A percentile compares a stretch with the other conserved stretches of the same genome.
Conservation (phyloP, 2,113 vertebrate genomes). For the Oncorhynchus mykiss region DNA sequence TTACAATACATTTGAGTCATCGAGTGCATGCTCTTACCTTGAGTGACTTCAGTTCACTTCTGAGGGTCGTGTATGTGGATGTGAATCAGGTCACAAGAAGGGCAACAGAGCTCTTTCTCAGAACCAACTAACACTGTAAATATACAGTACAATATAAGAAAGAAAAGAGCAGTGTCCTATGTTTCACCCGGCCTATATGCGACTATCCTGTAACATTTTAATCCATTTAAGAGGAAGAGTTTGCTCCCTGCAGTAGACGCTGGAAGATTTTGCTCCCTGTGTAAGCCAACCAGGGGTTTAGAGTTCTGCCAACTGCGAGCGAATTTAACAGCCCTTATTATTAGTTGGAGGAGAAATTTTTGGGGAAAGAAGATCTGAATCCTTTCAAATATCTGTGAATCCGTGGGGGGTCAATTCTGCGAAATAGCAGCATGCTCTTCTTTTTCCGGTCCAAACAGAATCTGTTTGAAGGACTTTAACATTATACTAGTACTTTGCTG, state of each 20-base stretch:
- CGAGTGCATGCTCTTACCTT: not conserved
- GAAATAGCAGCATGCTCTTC: not conserved
- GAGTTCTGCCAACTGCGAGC: not conserved
- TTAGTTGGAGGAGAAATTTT: too few relatives aligned
- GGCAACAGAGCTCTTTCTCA: too few relatives aligned
- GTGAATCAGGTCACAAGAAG: too few relatives aligned
- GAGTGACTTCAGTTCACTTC: not conserved
- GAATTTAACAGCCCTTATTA: not conserved
- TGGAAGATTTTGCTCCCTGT: not conserved
- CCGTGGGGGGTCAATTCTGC: not conserved
- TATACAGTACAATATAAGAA: not conserved
- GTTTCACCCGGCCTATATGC: not conserved
- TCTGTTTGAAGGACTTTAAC: not conserved
- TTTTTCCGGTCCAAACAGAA: not conserved
- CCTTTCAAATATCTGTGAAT: not conserved
- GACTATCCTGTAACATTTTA: not conserved
- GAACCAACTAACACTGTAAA: not conserved
- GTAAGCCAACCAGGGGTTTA: not conserved
- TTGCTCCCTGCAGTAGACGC: not conserved
- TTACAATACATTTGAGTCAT: not conserved
- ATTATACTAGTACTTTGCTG: not conserved
- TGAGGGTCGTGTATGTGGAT: not conserved
- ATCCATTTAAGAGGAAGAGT: not conserved
- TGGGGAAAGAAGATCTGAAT: not conserved
- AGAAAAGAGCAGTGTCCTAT: not conserved